Evolutionary conservation across 2,113 vertebrate species (phyloP).

Genomic region (Oryzias curvinotus): DNA sequence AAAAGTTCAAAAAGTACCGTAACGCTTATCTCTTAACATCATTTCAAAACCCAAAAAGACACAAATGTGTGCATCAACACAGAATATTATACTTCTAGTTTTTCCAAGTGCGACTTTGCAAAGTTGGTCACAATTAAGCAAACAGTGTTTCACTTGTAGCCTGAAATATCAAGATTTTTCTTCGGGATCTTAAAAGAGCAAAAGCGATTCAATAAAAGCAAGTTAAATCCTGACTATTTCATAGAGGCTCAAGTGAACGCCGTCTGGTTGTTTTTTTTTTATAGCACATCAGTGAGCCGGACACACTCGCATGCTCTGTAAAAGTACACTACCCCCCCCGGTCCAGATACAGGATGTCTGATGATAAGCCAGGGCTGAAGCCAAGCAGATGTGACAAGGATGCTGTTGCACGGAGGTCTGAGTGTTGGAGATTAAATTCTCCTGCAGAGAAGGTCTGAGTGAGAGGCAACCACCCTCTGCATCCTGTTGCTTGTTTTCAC

Average conservation of each 20-base stretch:
- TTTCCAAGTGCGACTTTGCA: no score
- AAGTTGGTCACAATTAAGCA: no score
- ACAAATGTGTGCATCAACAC: no score
- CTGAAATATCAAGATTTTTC: no score
- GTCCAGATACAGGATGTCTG: conserved; percentile 27
- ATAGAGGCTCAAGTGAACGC: no score
- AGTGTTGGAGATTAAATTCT: conserved; percentile 58
- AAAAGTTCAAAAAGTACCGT: not conserved
- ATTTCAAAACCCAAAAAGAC: no score
- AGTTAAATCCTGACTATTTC: no score
- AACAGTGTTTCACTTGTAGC: no score
- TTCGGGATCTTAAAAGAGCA: no score
- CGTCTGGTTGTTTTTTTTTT: no score
- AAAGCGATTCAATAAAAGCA: no score
- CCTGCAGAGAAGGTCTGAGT: conserved; percentile 39
- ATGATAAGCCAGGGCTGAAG: conserved; percentile 48
- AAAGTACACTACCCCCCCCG: conserved; percentile 26
- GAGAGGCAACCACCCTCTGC: conserved; percentile 22
- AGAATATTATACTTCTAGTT: no score
- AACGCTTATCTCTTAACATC: not conserved
- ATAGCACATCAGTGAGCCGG: conserved; percentile 13
- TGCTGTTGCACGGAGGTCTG: conserved; percentile 29
- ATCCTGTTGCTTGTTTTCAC: conserved; percentile 22
- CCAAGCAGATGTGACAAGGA: conserved; percentile 25
- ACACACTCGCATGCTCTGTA: conserved; percentile 21